These are phyloP conservation scores for Hofmannophila pseudospretella DNA, from an alignment of 2,888 invertebrate genomes.

Conservation along the genomic window DNA sequence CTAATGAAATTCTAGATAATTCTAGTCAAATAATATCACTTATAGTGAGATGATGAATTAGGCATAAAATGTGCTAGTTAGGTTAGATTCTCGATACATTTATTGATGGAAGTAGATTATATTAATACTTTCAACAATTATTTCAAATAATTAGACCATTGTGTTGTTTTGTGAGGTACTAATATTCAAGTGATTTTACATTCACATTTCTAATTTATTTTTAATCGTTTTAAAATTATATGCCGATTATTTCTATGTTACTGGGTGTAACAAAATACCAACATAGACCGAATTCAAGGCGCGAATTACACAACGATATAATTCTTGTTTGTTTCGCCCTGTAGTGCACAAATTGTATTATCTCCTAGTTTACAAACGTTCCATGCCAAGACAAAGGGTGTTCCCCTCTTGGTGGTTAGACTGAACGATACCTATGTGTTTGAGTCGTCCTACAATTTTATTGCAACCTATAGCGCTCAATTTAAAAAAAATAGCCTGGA, in stretches of 20 bases:
- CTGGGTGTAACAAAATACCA: too few relatives aligned
- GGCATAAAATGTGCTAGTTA: slow-evolving; percentile 32
- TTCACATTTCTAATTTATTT: too few relatives aligned
- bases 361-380: slow-evolving; percentile 6
- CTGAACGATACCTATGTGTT: slow-evolving; percentile 40
- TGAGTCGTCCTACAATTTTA: slow-evolving; percentile 37
- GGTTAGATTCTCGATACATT: slow-evolving; percentile 6
- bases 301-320: too few relatives aligned
- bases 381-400: background rate
- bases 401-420: slow-evolving; percentile 44
- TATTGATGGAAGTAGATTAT: slow-evolving; percentile 1
- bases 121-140: background rate
- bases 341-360: background rate
- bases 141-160: too few relatives aligned
- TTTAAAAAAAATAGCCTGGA: too few relatives aligned
- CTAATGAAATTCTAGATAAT: slow-evolving; percentile 24
- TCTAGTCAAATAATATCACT: slow-evolving; percentile 45
- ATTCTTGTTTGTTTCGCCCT: too few relatives aligned
- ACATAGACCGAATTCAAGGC: too few relatives aligned
- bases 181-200: too few relatives aligned
- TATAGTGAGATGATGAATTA: slow-evolving; percentile 28
- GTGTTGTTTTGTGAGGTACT: too few relatives aligned
- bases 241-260: too few relatives aligned
- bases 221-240: too few relatives aligned
- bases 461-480: too few relatives aligned